These are phyloP conservation scores for Zonitis immaculata DNA, from an alignment of 2,888 invertebrate genomes.

Conservation along the genomic window DNA sequence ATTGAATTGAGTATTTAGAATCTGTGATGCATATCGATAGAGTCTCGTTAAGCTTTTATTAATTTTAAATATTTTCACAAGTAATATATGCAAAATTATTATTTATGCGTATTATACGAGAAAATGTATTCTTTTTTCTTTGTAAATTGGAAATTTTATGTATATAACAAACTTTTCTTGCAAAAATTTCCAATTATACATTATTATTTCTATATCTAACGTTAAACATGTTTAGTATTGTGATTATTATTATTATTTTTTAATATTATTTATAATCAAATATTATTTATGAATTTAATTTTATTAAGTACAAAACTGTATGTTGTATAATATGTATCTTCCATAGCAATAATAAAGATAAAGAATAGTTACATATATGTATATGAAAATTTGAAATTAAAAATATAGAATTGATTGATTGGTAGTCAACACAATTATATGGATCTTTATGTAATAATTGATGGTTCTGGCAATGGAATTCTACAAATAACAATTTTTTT, in stretches of 20 bases:
- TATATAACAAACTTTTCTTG: no score
- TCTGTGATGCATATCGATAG: conserved; percentile 48
- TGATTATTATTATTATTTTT: conserved; percentile 13
- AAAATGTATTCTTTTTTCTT: no score
- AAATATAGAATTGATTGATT: neutral
- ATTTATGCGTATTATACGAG: no score
- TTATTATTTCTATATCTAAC: neutral
- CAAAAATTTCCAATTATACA: neutral
- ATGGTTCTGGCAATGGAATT: no score
- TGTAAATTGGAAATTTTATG: no score
- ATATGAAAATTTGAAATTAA: neutral
- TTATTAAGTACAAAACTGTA: conserved; percentile 44
- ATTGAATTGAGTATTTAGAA: conserved; percentile 41
- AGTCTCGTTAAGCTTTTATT: conserved; percentile 20
- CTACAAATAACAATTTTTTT: no score
- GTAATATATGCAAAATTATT: no score
- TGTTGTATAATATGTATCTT: conserved; percentile 14
- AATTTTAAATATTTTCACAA: conserved; percentile 24
- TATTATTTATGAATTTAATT: conserved; percentile 17
- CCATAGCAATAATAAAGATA: neutral
- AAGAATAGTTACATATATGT: neutral
- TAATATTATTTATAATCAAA: neutral
- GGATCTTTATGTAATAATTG: no score
- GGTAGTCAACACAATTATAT: neutral
- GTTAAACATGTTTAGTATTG: conserved; percentile 1